Base-by-base conservation (phyloP, 2,797 vertebrate species). In the Cercopithecus petaurista region DNA sequence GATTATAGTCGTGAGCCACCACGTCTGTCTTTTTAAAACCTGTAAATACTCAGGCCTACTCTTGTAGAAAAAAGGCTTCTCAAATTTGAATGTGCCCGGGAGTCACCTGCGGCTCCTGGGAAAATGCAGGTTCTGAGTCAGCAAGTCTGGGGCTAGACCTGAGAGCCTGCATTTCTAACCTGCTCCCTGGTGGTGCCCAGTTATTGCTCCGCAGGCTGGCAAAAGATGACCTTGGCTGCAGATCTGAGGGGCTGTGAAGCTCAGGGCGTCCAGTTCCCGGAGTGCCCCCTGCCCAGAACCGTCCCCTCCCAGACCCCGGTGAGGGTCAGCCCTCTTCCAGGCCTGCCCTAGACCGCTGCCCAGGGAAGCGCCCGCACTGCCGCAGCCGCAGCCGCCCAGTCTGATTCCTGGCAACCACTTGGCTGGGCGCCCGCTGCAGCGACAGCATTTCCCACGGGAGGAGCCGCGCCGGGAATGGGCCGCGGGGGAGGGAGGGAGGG, bases 401-500 rank as follows among this genome's bases (percentile, higher is more conserved):
- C 76, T 64, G 75, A 89, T 97, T 97, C 94, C 92, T 28, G 43
- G 64, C 84, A 80, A 72, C 82, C 79, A 41, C 2, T 30, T 12
- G 89, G 91, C 95, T 39, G 30, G 52, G 70, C 22, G 59, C 82
- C 70, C 1, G 24, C 79, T 94, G 97, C 97, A 2, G 6, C 90
- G 90, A 59, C 96, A 97, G 97, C 96, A 98, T 84, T 98, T 98
- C 97, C 94, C 98, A 98, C 33, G 88, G 93, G 95, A 92, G 92
- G 77, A 90, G 86, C 36, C 5, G 92, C 90, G 64, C 3, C 1
- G 8, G 81, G 43, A 85, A 75, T 28, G 26, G 57, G 73, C 93
- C 84, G 8, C 67, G 3, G 87, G 95, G 92, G 6, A 93, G 76
- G 93, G 96, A 88, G 77, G 84, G 59, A 30, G 59, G 13, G 11